Evolutionary conservation across 2,113 vertebrate genomes (phyloP), one percentile per base, ranked within the genome.

Genomic region (Oryzias woworae): DNA sequence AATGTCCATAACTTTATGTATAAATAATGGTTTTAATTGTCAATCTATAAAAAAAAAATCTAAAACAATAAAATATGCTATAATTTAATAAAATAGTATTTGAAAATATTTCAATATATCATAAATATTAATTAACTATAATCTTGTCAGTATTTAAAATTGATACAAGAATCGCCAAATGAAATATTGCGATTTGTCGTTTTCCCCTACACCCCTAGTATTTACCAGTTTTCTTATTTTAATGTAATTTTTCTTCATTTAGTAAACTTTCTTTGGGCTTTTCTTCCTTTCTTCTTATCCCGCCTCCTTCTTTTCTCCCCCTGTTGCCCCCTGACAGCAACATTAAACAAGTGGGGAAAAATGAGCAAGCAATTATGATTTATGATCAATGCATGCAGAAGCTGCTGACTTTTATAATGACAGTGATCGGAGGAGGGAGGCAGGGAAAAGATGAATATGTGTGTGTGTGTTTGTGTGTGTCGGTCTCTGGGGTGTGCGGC

Each of bases 301-400:
- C 62, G 13, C 72, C 67, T 69, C 44, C 69, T 48, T 66, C 44
- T 43, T 71, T 53, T 58, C 69, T 49, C 69, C 68, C 59, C 74
- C 36, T 53, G 44, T 77, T 71, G 64, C 76, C 77, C 36, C 75
- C 61, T 79, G 89, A 90, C 87, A 92, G 87, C 69, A 88, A 87
- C 88, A 90, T 91, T 91, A 87, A 90, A 87, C 89, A 90, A 89
- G 84, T 85, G 78, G 80, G 69, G 73, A 89, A 90, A 91, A 89
- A 91, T 88, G 84, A 88, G 84, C 83, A 88, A 91, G 87, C 90
- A 90, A 91, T 93, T 92, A 91, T 92, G 91, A 93, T 92, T 92
- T 91, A 92, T 91, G 91, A 89, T 88, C 83, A 89, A 90, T 85
- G 90, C 76, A 89, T 87, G 85, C 88, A 90, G 87, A 81, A 81